Conservation (phyloP, 2,797 vertebrate species). For the Xyrichtys novacula region DNA sequence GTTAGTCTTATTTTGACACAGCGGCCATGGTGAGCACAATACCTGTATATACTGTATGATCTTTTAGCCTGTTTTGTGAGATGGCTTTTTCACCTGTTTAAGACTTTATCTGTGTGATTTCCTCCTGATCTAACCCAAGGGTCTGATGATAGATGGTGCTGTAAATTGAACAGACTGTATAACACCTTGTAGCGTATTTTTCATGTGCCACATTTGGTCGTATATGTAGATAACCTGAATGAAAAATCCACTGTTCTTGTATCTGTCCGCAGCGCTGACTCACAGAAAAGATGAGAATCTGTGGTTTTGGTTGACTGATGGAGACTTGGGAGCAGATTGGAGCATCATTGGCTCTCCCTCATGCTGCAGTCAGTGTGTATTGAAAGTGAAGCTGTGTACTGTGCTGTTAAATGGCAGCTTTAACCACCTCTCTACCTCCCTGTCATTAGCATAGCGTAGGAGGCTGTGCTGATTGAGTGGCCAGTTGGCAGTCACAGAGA, state of each 20-base stretch:
- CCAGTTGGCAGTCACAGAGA: slow-evolving; percentile 71
- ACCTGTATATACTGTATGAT: too few species aligned
- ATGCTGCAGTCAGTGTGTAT: slow-evolving; percentile 38
- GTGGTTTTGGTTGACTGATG: slow-evolving; percentile 8
- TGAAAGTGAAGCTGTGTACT: slow-evolving; percentile 42
- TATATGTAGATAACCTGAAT: neutral
- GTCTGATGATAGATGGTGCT: neutral
- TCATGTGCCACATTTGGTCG: neutral
- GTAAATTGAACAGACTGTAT: neutral
- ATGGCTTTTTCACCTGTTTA: neutral
- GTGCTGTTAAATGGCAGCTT: slow-evolving; percentile 68
- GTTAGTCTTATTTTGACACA: too few species aligned
- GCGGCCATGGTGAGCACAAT: too few species aligned
- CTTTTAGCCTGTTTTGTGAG: too few species aligned
- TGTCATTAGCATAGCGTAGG: slow-evolving; percentile 80
- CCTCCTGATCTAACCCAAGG: neutral
- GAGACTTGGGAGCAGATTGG: slow-evolving; percentile 19
- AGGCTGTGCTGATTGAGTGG: slow-evolving; percentile 78
- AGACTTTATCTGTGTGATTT: neutral
- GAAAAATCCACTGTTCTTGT: neutral
- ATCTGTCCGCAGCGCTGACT: too few species aligned
- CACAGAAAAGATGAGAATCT: neutral
- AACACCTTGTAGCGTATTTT: neutral
- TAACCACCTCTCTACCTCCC: slow-evolving; percentile 71
- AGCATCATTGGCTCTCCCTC: slow-evolving; percentile 36